phyloP scores from a whole-genome alignment of 2,113 vertebrate species.

The Pygoscelis adeliae region DNA sequence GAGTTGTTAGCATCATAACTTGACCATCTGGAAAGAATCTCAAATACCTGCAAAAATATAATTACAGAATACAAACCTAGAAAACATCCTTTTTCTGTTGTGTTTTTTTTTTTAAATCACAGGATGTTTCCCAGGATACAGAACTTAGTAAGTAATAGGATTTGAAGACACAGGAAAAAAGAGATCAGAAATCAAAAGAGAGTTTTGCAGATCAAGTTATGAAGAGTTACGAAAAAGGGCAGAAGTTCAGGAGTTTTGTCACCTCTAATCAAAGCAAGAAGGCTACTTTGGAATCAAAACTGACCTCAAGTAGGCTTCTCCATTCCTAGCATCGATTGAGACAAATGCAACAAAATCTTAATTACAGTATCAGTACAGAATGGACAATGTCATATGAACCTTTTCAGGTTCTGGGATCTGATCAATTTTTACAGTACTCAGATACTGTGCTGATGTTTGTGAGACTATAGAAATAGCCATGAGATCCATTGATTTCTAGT shows the following conservation, averaged over 20 bases:
- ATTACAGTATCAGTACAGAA: not conserved
- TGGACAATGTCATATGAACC: not conserved
- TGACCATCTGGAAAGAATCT: slow-evolving; percentile 95
- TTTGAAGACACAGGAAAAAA: not conserved
- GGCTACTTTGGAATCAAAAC: not conserved
- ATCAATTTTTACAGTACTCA: not conserved
- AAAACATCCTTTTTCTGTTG: not conserved
- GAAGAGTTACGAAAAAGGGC: not conserved
- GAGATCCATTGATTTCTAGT: not conserved
- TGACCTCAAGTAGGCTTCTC: not conserved
- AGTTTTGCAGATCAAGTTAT: not conserved
- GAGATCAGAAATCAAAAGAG: not conserved
- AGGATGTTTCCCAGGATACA: not conserved
- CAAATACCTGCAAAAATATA: slow-evolving; percentile 84
- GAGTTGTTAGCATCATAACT: slow-evolving; percentile 94
- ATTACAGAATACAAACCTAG: not conserved
- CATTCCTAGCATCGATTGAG: not conserved
- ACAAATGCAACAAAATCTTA: not conserved
- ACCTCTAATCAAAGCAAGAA: not conserved
- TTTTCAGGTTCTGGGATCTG: not conserved
- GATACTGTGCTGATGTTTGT: not conserved
- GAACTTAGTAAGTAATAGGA: not conserved
- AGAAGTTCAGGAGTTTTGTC: not conserved
- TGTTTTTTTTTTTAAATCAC: not conserved
- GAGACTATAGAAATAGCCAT: not conserved